Evolutionary conservation across 2,888 invertebrate species (phyloP).

Genomic region (Nezara viridula): DNA sequence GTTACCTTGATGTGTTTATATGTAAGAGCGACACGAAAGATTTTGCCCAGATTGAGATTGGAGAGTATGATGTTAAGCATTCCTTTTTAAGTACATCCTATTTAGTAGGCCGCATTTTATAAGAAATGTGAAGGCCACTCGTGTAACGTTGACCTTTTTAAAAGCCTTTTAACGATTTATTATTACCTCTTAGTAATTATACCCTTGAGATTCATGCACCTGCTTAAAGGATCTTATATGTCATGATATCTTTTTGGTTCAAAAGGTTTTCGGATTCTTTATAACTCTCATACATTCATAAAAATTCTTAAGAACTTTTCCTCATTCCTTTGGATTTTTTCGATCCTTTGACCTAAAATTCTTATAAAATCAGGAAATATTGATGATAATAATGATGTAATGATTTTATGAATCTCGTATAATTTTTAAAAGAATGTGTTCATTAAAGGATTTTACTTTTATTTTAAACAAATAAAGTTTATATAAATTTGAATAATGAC

Average conservation of each 20-base stretch:
- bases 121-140: constrained; percentile 31
- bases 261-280: not conserved
- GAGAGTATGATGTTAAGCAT: not conserved
- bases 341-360: not conserved
- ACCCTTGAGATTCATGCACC: not conserved
- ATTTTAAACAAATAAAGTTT: not conserved
- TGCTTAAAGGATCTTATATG: not conserved
- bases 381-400: too few species aligned
- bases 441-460: too few species aligned
- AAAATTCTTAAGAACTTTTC: not conserved
- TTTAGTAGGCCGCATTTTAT: constrained; percentile 2
- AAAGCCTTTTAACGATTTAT: not conserved
- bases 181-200: not conserved
- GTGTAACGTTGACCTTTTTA: constrained; percentile 6
- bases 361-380: too few species aligned
- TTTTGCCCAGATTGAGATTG: not conserved
- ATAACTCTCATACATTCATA: not conserved
- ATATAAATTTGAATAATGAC: not conserved
- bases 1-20: not conserved
- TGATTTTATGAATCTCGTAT: too few species aligned
- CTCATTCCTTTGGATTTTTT: not conserved
- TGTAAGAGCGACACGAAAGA: not conserved
- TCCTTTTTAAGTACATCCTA: not conserved
- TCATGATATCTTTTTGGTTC: not conserved
- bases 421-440: too few species aligned